Conservation (phyloP, 2,113 vertebrate species). For the Coracopsis vasa region DNA sequence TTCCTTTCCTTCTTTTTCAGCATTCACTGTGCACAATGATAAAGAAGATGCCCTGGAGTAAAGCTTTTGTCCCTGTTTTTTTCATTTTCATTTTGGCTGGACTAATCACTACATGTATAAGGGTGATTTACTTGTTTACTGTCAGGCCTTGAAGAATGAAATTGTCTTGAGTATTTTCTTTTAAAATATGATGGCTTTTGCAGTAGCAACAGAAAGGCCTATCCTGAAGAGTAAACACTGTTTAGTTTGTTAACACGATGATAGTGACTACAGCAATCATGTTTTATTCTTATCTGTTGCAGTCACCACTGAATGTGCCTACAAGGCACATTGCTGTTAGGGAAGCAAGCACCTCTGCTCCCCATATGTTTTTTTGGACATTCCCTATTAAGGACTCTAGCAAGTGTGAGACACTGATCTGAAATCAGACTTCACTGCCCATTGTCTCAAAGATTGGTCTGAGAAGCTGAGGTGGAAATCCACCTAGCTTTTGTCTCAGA, state of each 20-base stretch:
- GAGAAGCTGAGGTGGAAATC: too few species aligned
- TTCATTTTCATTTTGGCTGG: not conserved
- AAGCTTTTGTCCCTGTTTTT: not conserved
- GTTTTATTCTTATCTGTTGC: not conserved
- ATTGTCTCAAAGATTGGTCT: too few species aligned
- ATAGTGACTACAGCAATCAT: not conserved
- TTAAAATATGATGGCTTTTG: not conserved
- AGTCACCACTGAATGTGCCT: not conserved
- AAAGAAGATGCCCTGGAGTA: not conserved
- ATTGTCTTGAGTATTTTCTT: not conserved
- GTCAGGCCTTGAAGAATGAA: not conserved
- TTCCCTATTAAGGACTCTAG: not conserved
- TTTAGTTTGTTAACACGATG: not conserved
- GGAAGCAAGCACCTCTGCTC: not conserved
- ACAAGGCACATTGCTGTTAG: accelerated
- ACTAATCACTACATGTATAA: not conserved
- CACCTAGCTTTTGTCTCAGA: too few species aligned
- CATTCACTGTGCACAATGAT: not conserved
- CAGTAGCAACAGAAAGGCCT: not conserved
- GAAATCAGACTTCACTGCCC: too few species aligned
- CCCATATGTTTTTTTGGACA: not conserved
- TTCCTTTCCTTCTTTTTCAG: not conserved
- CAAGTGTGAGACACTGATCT: not conserved
- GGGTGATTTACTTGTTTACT: not conserved
- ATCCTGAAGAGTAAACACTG: not conserved